These are phyloP conservation scores for Meta bourneti DNA, from an alignment of 2,888 invertebrate genomes.

Conservation along the genomic window DNA sequence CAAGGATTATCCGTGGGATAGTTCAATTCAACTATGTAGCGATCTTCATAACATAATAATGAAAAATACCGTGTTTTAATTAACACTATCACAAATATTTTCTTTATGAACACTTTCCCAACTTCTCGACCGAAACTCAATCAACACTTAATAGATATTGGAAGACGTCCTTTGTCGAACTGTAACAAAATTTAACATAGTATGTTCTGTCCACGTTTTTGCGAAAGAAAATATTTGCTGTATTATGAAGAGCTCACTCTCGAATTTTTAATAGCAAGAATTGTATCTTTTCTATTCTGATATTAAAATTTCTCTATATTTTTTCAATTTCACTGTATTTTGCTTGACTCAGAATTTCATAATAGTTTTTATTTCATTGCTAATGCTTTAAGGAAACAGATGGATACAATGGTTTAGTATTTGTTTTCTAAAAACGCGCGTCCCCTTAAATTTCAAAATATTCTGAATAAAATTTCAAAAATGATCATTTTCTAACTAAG, in stretches of 20 bases:
- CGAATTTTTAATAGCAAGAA: background rate
- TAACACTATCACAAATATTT: background rate
- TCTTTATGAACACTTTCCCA: background rate
- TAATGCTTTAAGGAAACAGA: no score
- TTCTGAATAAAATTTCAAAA: no score
- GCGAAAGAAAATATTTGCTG: background rate
- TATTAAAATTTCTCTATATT: background rate
- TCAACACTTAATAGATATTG: background rate
- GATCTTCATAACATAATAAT: background rate
- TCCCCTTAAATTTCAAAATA: no score
- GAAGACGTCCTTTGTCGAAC: background rate
- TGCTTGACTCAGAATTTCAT: no score
- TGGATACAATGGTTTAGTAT: no score
- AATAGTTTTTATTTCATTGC: no score
- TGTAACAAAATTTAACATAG: background rate
- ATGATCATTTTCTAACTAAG: no score
- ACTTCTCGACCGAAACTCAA: background rate
- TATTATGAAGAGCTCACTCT: background rate
- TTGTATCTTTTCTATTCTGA: background rate
- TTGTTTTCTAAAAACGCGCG: no score
- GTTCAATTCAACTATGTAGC: background rate
- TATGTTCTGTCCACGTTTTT: background rate
- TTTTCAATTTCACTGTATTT: no score
- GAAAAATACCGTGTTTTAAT: background rate
- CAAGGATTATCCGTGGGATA: background rate